Percentiles rank a stretch among this genome's conserved stretches.
These are phyloP conservation scores for Aurelia aurita DNA, from an alignment of 30 jellyfish, hydroid and myxozoan species.

Conservation along the genomic window DNA sequence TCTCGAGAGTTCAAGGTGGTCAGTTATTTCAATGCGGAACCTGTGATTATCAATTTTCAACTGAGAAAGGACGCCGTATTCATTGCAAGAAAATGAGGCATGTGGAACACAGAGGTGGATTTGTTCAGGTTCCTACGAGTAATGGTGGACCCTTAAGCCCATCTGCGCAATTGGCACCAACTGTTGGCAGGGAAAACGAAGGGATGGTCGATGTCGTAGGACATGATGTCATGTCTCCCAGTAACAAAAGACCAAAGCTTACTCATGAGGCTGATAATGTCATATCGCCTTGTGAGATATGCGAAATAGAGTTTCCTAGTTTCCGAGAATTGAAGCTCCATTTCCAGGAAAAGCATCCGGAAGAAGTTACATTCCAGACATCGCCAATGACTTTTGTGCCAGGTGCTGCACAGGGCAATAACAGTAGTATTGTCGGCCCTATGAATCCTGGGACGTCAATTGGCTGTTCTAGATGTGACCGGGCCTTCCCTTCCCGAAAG, in stretches of 20 bases:
- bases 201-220: conserved; percentile 5
- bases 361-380: conserved; percentile 47
- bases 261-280: conserved; percentile 10
- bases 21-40: conserved; percentile 69
- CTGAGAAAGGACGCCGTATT: conserved; percentile 70
- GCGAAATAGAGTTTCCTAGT: conserved; percentile 55
- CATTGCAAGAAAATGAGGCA: conserved; percentile 78
- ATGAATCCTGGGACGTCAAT: conserved; percentile 13
- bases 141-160: not conserved
- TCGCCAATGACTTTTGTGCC: conserved; percentile 11
- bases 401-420: not conserved
- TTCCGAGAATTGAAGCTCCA: conserved; percentile 62
- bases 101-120: conserved; percentile 40
- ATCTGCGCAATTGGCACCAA: not conserved
- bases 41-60: conserved; percentile 67
- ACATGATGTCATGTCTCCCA: conserved; percentile 5
- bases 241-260: conserved; percentile 16
- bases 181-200: not conserved
- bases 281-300: conserved; percentile 60
- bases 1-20: conserved; percentile 26
- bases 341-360: conserved; percentile 75
- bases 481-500: conserved; percentile 81
- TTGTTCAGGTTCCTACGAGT: not conserved
- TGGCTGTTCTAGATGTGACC: conserved; percentile 90
- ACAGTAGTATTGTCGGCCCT: not conserved